A percentile compares a stretch with the other conserved stretches of the same genome.
phyloP scores from a whole-genome alignment of 2,888 invertebrate genomes.

The Pseudoips prasinana region DNA sequence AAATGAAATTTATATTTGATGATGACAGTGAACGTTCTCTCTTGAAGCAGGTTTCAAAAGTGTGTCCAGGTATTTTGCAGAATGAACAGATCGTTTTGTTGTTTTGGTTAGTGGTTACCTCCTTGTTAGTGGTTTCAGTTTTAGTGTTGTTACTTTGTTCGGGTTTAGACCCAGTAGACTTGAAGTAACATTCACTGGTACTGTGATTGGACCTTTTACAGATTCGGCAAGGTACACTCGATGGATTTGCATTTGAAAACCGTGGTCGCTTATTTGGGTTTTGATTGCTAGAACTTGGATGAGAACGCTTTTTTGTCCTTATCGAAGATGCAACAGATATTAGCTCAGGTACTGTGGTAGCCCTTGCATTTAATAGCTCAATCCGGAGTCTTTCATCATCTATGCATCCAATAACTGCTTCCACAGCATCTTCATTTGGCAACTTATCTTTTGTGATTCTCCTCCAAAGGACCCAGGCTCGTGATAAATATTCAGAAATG shows the following conservation, averaged over 20 bases:
- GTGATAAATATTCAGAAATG: slow-evolving; percentile 33
- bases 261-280: slow-evolving; percentile 13
- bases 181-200: slow-evolving; percentile 14
- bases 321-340: slow-evolving; percentile 31
- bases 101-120: slow-evolving; percentile 8
- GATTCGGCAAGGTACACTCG: slow-evolving; percentile 6
- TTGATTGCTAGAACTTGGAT: slow-evolving; percentile 3
- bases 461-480: slow-evolving; percentile 34
- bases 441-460: slow-evolving; percentile 32
- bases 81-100: slow-evolving; percentile 19
- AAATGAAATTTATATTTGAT: slow-evolving; percentile 29
- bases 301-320: slow-evolving; percentile 16
- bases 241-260: slow-evolving; percentile 3
- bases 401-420: slow-evolving; percentile 35
- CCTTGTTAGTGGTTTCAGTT: slow-evolving; percentile 4
- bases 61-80: slow-evolving; percentile 28
- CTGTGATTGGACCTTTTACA: slow-evolving; percentile 23
- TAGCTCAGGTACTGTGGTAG: slow-evolving; percentile 27
- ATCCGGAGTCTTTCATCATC: slow-evolving; percentile 31
- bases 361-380: slow-evolving; percentile 29
- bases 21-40: slow-evolving; percentile 18
- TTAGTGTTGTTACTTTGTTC: too few species aligned
- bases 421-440: slow-evolving; percentile 24
- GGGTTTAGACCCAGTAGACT: slow-evolving; percentile 2
- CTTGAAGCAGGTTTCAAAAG: slow-evolving; percentile 28